Evolutionary conservation across 2,113 vertebrate genomes (phyloP).

Genomic region (Abramis brama): DNA sequence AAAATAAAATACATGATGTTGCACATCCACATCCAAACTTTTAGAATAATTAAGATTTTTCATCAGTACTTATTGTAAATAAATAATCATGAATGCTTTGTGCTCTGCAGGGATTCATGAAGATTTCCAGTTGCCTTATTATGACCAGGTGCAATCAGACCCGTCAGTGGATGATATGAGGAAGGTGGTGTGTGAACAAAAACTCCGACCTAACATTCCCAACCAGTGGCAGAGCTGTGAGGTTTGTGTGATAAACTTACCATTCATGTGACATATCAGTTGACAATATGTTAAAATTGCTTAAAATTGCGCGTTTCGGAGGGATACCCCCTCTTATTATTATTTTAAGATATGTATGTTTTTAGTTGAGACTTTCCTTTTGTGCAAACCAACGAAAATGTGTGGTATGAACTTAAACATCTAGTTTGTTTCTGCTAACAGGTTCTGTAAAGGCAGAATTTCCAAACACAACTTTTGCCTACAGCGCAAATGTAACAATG

Average conservation of each 20-base stretch:
- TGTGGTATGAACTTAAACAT: too few relatives aligned
- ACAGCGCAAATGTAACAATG: too few relatives aligned
- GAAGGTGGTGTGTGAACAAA: conserved; percentile 95
- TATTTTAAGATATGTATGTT: too few relatives aligned
- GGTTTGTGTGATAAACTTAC: conserved; percentile 69
- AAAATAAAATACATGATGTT: neutral
- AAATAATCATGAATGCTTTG: neutral
- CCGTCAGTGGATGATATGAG: conserved; percentile 96
- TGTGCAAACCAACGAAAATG: too few relatives aligned
- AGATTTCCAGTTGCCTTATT: conserved; percentile 97
- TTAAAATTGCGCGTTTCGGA: too few relatives aligned
- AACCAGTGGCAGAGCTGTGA: conserved; percentile 99
- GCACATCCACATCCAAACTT: neutral
- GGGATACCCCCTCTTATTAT: too few relatives aligned
- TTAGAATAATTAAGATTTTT: neutral
- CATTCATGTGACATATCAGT: neutral
- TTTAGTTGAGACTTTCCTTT: too few relatives aligned
- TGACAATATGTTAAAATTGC: too few relatives aligned
- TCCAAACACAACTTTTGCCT: too few relatives aligned
- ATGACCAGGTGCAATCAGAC: conserved; percentile 95
- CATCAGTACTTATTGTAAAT: neutral
- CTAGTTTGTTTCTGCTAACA: too few relatives aligned
- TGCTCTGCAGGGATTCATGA: conserved; percentile 83
- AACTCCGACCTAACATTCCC: conserved; percentile 90
- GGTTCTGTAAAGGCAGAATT: too few relatives aligned